A percentile compares a stretch with the other conserved stretches of the same genome.
phyloP scores from a whole-genome alignment of 2,797 vertebrate genomes.

The Chelonia mydas region DNA sequence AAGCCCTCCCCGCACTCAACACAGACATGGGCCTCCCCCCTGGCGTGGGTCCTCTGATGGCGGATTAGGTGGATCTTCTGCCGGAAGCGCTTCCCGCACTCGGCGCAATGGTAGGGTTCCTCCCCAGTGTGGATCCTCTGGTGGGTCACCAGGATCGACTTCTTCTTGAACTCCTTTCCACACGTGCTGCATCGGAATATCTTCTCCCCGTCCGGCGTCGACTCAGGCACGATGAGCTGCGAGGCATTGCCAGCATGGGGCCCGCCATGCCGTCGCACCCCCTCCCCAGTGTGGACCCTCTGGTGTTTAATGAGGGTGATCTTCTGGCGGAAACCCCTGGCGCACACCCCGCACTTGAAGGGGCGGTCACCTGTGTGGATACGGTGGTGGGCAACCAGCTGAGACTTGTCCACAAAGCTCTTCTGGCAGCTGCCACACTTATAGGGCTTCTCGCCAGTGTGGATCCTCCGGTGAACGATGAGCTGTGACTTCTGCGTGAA shows the following conservation, averaged over 20 bases:
- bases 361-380: constrained; percentile 78
- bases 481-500: constrained; percentile 91
- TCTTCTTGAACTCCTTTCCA: constrained; percentile 56
- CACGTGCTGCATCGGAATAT: constrained; percentile 75
- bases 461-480: constrained; percentile 85
- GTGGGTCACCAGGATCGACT: constrained; percentile 54
- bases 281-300: constrained; percentile 60
- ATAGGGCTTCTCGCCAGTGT: constrained; percentile 85
- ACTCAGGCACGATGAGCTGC: constrained; percentile 28
- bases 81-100: neutral
- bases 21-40: constrained; percentile 30
- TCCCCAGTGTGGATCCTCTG: constrained; percentile 48
- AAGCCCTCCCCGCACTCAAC: constrained; percentile 34
- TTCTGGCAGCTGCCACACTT: constrained; percentile 85
- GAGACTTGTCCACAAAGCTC: constrained; percentile 87
- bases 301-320: constrained; percentile 76
- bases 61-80: neutral
- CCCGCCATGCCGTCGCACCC: neutral
- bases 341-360: constrained; percentile 72
- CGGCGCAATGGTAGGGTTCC: neutral
- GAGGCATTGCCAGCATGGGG: neutral
- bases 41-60: neutral
- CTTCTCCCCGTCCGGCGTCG: constrained; percentile 51
- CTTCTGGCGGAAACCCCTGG: constrained; percentile 67
- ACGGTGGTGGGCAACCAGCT: constrained; percentile 86